Evolutionary conservation across 2,797 vertebrate species (phyloP).

Genomic region (Tapirus indicus): DNA sequence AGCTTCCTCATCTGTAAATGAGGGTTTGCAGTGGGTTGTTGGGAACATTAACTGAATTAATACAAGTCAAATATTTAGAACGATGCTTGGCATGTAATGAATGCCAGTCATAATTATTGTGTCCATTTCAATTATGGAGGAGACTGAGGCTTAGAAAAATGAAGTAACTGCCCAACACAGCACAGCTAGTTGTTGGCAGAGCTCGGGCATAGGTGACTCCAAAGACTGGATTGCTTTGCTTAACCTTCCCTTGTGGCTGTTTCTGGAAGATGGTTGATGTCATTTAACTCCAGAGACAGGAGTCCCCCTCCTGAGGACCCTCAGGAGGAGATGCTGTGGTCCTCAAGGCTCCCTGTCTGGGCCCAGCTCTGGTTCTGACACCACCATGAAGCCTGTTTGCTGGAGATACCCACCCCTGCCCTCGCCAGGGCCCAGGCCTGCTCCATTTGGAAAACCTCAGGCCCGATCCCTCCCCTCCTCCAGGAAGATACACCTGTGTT

Average conservation of each 20-base stretch:
- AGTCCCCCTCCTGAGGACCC: background rate
- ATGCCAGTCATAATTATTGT: background rate
- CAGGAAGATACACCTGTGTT: background rate
- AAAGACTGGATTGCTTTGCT: background rate
- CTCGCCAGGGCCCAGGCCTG: background rate
- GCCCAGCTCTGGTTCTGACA: background rate
- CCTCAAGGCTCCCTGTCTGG: background rate
- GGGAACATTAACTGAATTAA: background rate
- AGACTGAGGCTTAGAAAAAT: constrained; percentile 8
- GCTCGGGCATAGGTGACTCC: background rate
- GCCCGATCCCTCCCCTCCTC: background rate
- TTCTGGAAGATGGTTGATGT: background rate
- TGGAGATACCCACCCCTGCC: background rate
- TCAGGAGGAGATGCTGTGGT: background rate
- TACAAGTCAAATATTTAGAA: background rate
- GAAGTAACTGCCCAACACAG: background rate
- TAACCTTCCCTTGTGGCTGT: background rate
- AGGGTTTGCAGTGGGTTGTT: background rate
- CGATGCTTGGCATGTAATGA: background rate
- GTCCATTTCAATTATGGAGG: background rate
- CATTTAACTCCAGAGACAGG: background rate
- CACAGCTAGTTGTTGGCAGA: background rate
- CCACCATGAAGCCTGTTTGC: background rate
- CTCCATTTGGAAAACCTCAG: background rate
- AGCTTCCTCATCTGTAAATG: background rate